Evolutionary conservation across 2,797 vertebrate genomes (phyloP), one percentile per base, ranked within the genome.

Genomic region (Ambastaia sidthimunki): DNA sequence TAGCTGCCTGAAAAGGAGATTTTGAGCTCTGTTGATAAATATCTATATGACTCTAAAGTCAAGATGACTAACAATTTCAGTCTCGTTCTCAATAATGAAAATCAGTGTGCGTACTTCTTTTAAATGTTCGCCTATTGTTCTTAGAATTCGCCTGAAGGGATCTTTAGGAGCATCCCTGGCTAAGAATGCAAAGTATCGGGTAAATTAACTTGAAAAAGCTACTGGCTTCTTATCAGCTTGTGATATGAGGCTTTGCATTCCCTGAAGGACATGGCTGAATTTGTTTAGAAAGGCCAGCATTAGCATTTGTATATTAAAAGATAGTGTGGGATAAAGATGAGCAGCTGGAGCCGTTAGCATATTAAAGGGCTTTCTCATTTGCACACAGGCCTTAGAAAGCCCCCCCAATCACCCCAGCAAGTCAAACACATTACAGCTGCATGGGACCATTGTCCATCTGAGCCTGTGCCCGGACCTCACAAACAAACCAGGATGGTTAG

Each of bases 361-460:
- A 92, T 93, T 92, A 93, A 93, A 91, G 90, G 92, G 84, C 89
- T 87, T 19, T 89, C 90, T 92, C 91, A 93, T 94, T 93, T 93
- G 88, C 93, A 94, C 91, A 93, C 91, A 93, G 89, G 87, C 88
- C 55, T 84, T 86, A 85, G 85, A 86, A 87, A 83, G 81, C 85
- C 88, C 88, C 85, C 28, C 83, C 59, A 74, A 76, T 81, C 77
- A 66, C 72, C 80, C 82, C 83, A 76, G 76, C 85, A 82, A 59
- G 91, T 91, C 90, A 92, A 91, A 91, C 89, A 92, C 91, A 91
- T 92, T 91, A 92, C 87, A 88, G 84, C 85, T 86, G 88, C 89
- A 90, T 91, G 90, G 90, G 87, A 80, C 86, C 89, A 92, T 94
- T 94, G 92, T 94, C 89, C 87, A 3, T 86, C 83, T 77, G 59